Evolutionary conservation across 2,113 vertebrate genomes (phyloP).

Genomic region (Pantherophis guttatus): DNA sequence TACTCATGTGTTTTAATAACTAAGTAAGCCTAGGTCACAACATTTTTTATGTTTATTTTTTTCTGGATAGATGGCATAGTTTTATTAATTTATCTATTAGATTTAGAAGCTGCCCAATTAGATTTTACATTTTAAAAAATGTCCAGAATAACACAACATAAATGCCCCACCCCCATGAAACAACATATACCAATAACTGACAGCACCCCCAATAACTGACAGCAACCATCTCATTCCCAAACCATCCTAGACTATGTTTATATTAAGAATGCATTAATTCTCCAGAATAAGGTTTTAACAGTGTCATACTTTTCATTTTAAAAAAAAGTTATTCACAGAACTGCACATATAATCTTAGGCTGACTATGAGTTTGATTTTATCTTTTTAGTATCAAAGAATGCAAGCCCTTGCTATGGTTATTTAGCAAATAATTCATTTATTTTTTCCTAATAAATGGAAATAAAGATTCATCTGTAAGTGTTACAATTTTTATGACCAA

Average conservation of each 20-base stretch:
- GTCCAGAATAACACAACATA: background rate
- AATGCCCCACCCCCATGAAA: background rate
- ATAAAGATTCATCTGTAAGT: constrained; percentile 22
- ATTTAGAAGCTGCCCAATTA: background rate
- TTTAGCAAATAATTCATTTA: background rate
- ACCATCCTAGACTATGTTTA: constrained; percentile 43
- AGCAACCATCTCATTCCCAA: background rate
- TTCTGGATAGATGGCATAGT: constrained; percentile 2
- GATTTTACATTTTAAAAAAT: background rate
- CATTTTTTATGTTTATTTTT: constrained; percentile 18
- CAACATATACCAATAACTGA: background rate
- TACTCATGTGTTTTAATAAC: no score
- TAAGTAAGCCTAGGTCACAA: no score
- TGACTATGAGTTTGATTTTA: background rate
- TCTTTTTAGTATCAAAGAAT: constrained; percentile 27
- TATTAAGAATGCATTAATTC: background rate
- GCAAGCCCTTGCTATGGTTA: constrained; percentile 8
- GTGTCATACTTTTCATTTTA: background rate
- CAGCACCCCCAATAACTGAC: background rate
- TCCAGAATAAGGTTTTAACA: constrained; percentile 40
- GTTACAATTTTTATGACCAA: background rate
- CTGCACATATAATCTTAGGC: constrained; percentile 5
- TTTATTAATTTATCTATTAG: background rate
- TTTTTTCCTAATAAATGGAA: constrained; percentile 24
- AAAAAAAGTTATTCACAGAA: constrained; percentile 38